Percentiles rank a stretch among this genome's conserved stretches.
These are phyloP conservation scores for Bovichtus variegatus DNA, from an alignment of 2,797 vertebrate species.

Conservation along the genomic window DNA sequence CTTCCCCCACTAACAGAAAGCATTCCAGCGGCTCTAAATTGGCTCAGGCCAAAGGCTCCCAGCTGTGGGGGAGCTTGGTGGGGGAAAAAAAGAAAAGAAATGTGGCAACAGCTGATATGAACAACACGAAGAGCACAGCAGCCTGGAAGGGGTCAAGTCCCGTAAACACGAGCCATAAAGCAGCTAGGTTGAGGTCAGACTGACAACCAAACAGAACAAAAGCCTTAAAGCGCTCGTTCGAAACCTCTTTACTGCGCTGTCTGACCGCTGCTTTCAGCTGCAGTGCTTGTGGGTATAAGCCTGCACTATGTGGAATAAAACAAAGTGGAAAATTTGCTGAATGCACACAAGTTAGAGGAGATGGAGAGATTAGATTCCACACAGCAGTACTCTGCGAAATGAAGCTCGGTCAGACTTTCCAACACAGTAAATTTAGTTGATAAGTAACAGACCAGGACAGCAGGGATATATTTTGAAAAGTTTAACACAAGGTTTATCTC, in stretches of 20 bases:
- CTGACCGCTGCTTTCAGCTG: conserved; percentile 26
- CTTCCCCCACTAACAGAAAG: conserved; percentile 13
- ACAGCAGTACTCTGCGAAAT: conserved; percentile 44
- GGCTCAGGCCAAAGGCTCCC: conserved; percentile 24
- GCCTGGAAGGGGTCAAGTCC: conserved; percentile 32
- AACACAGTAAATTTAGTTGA: conserved; percentile 13
- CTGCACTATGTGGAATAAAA: conserved; percentile 43
- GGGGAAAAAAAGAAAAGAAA: conserved; percentile 24
- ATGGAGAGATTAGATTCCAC: conserved; percentile 45
- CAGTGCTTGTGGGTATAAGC: conserved; percentile 25
- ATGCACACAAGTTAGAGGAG: conserved; percentile 39
- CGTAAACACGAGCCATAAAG: conserved; percentile 31
- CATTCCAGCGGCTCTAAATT: conserved; percentile 40
- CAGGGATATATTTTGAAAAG: neutral
- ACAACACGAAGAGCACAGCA: conserved; percentile 42
- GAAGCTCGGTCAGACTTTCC: conserved; percentile 7
- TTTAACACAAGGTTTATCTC: neutral
- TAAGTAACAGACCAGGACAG: conserved; percentile 8
- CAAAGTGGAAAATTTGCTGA: conserved; percentile 38
- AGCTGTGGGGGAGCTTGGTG: conserved; percentile 40
- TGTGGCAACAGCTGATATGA: conserved; percentile 49
- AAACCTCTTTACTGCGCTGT: conserved; percentile 34
- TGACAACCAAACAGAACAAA: conserved; percentile 49
- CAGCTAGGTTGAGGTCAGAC: conserved; percentile 36
- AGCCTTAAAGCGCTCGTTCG: conserved; percentile 19